These are phyloP conservation scores for Melanotus villosus DNA, from an alignment of 2,888 invertebrate genomes.

Conservation along the genomic window DNA sequence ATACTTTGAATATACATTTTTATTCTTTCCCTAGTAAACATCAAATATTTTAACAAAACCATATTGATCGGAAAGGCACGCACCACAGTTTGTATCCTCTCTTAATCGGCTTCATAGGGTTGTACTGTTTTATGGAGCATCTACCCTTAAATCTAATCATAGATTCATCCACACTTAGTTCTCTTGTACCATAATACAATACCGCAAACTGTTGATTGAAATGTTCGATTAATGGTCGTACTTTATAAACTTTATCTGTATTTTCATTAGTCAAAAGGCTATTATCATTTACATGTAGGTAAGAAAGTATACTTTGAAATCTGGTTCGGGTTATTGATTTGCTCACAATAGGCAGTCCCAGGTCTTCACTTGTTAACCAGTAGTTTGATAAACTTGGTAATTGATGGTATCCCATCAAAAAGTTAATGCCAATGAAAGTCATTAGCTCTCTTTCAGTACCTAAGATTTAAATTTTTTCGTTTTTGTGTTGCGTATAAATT, in stretches of 20 bases:
- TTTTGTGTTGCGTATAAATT: constrained; percentile 5
- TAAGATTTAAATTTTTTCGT: neutral
- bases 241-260: constrained; percentile 8
- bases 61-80: constrained; percentile 1
- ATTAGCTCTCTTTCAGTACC: neutral
- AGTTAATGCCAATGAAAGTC: constrained; percentile 19
- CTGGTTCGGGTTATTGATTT: neutral
- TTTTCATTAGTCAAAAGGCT: neutral
- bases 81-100: constrained; percentile 11
- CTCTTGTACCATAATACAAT: neutral
- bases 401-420: constrained; percentile 16
- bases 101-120: constrained; percentile 24
- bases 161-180: constrained; percentile 9
- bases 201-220: constrained; percentile 1
- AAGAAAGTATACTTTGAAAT: neutral
- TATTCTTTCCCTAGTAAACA: constrained; percentile 15
- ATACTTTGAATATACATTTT: neutral
- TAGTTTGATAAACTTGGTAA: neutral
- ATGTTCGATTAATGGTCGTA: neutral
- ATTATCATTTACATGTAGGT: constrained; percentile 6
- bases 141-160: constrained; percentile 18
- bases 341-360: neutral
- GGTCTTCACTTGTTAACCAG: neutral
- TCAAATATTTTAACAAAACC: constrained; percentile 19
- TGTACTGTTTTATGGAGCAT: neutral